Evolutionary conservation across 2,797 vertebrate species (phyloP), one percentile per base, ranked within the genome.

Genomic region (Kryptolebias ocellatus): DNA sequence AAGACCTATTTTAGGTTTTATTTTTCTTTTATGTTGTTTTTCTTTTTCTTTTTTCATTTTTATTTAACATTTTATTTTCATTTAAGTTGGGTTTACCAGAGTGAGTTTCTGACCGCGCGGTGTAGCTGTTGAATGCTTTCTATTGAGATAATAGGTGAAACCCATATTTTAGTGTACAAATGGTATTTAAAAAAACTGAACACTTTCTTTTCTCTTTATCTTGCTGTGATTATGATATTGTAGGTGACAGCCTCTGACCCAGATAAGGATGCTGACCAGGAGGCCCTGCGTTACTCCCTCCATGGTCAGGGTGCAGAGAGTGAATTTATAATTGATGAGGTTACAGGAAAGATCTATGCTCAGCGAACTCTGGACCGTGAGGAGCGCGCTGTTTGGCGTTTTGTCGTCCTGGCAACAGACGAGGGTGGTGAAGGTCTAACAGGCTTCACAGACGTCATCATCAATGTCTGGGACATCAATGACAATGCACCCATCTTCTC

Each of bases 391-490:
- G 93, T 95, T 12, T 97, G 96, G 96, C 94, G 95, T 28, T 97
- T 97, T 27, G 94, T 98, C 10, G 95, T 96, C 2, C 55, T 97
- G 84, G 96, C 96, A 29, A 98, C 96, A 0, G 96, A 98, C 29
- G 96, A 97, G 71, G 94, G 92, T 0, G 96, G 96, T 17, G 95
- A 95, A 80, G 96, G 96, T 18, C 93, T 98, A 31, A 97, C 95
- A 0, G 96, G 96, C 50, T 98, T 98, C 91, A 95, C 95, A 0
- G 96, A 97, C 34, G 92, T 97, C 69, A 95, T 97, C 81, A 96
- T 98, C 76, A 95, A 94, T 0, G 95, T 97, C 46, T 94, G 94
- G 94, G 96, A 97, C 83, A 94, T 97, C 78, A 98, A 97, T 7
- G 96, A 98, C 89, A 97, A 96, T 0, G 92, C 94, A 0, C 96